Conservation (phyloP, 2,113 vertebrate species). For the Piprites chloris region DNA sequence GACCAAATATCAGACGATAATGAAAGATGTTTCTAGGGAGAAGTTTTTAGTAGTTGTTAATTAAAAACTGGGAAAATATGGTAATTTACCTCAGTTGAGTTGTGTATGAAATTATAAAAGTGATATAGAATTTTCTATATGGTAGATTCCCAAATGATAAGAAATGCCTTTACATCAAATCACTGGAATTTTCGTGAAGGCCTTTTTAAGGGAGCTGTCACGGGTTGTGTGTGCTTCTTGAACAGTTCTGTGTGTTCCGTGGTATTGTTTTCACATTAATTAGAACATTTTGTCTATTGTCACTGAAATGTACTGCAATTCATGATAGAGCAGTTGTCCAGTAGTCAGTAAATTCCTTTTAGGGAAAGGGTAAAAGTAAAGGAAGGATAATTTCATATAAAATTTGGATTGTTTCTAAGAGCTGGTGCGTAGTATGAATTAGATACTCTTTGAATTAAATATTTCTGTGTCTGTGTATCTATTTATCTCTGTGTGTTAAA, state of each 20-base stretch:
- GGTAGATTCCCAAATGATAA: background rate
- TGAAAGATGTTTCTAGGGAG: background rate
- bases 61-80: background rate
- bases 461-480: background rate
- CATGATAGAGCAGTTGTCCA: background rate
- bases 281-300: slow-evolving; percentile 8
- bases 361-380: background rate
- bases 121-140: background rate
- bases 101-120: background rate
- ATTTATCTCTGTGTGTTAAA: background rate
- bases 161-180: background rate
- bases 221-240: background rate
- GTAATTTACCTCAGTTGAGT: background rate
- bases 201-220: background rate
- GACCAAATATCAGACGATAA: background rate
- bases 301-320: background rate
- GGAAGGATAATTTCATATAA: background rate
- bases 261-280: slow-evolving; percentile 10
- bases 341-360: background rate
- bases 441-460: background rate
- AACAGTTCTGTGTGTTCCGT: background rate
- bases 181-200: background rate
- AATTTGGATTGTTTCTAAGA: background rate
- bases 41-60: background rate
- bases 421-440: background rate